These are phyloP conservation scores for Hydrolagus colliei DNA, from an alignment of 2,797 vertebrate genomes.

Conservation along the genomic window DNA sequence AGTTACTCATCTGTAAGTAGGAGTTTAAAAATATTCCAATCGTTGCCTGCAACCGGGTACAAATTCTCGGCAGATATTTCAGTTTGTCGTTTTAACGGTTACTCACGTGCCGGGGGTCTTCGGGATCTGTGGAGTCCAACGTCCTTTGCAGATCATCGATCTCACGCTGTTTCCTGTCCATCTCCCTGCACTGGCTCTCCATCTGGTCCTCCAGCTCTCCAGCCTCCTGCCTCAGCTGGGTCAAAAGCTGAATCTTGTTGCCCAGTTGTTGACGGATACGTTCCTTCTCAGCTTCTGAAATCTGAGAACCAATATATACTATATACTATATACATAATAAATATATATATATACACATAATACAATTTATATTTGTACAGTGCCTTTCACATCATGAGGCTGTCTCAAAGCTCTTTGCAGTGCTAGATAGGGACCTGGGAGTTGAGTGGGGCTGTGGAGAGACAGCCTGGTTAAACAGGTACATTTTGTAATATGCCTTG, in stretches of 20 bases:
- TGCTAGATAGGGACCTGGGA: too few relatives aligned
- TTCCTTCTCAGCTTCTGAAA: slow-evolving; percentile 60
- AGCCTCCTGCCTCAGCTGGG: slow-evolving; percentile 53
- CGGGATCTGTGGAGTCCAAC: slow-evolving; percentile 49
- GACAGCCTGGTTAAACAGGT: too few relatives aligned
- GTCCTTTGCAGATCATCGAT: slow-evolving; percentile 52
- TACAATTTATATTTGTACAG: too few relatives aligned
- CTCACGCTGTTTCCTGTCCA: slow-evolving; percentile 52
- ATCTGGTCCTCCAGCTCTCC: slow-evolving; percentile 59
- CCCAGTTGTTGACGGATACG: slow-evolving; percentile 55
- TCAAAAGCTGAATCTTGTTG: slow-evolving; percentile 55
- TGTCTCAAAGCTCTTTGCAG: too few relatives aligned
- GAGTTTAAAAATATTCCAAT: neutral
- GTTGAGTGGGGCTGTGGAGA: too few relatives aligned
- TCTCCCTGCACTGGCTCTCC: slow-evolving; percentile 57
- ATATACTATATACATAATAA: too few relatives aligned
- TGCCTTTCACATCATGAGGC: too few relatives aligned
- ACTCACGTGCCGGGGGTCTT: slow-evolving; percentile 66
- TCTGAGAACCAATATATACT: slow-evolving; percentile 41
- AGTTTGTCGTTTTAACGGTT: slow-evolving; percentile 27
- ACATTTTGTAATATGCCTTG: too few relatives aligned
- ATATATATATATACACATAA: too few relatives aligned
- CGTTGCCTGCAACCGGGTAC: neutral
- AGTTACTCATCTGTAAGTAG: neutral
- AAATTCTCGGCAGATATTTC: neutral